phyloP scores from a whole-genome alignment of 2,888 invertebrate genomes.

The Dasypolia templi region DNA sequence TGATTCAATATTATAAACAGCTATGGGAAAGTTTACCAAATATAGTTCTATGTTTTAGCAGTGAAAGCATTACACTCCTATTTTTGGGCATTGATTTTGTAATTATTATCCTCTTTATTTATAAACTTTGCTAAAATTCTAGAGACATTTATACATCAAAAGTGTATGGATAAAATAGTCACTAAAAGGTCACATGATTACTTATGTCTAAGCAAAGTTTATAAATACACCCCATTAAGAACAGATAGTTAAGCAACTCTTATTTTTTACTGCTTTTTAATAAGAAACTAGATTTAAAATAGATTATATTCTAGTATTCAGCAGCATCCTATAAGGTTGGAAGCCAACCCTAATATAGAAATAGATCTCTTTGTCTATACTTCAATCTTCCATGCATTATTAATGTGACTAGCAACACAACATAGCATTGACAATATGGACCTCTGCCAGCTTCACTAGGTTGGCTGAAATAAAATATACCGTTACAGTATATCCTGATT shows the following conservation, averaged over 20 bases:
- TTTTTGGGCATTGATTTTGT: background rate
- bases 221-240: background rate
- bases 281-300: background rate
- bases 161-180: background rate
- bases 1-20: background rate
- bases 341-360: no score
- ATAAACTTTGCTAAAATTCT: background rate
- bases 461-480: slow-evolving; percentile 40
- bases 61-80: background rate
- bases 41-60: background rate
- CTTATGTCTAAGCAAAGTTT: background rate
- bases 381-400: slow-evolving; percentile 28
- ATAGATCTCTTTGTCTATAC: background rate
- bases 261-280: background rate
- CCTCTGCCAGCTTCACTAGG: slow-evolving; percentile 40
- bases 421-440: slow-evolving; percentile 42
- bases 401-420: slow-evolving; percentile 18
- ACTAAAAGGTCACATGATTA: background rate
- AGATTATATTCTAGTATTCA: no score
- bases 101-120: background rate
- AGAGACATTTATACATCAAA: background rate
- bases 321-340: no score
- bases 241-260: background rate
- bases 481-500: slow-evolving; percentile 39
- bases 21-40: background rate